These are phyloP conservation scores for Melanchra persicariae DNA, from an alignment of 2,888 invertebrate genomes.

Conservation along the genomic window DNA sequence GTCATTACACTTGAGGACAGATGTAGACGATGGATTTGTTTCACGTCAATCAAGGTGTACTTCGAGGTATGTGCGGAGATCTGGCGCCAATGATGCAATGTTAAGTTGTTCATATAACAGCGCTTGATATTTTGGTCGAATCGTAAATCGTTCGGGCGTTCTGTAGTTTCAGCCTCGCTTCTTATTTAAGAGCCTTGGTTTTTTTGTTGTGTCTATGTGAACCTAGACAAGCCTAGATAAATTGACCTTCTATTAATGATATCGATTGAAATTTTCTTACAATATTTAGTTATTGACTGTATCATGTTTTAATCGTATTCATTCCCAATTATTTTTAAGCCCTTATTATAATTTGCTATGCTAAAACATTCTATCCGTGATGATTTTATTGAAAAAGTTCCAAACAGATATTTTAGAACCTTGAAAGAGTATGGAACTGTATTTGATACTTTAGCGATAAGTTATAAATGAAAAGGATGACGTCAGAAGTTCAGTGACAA, in stretches of 20 bases:
- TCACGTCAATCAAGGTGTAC: constrained; percentile 29
- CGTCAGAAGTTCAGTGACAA: background rate
- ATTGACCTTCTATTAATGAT: too few species aligned
- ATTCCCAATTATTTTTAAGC: too few species aligned
- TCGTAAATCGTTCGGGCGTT: background rate
- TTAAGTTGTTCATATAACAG: background rate
- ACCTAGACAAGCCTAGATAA: too few species aligned
- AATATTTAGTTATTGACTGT: too few species aligned
- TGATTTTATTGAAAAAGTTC: too few species aligned
- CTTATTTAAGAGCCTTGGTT: background rate
- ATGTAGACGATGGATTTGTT: constrained; percentile 21
- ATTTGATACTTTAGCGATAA: too few species aligned
- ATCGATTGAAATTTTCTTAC: too few species aligned
- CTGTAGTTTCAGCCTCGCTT: background rate
- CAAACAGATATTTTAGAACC: too few species aligned
- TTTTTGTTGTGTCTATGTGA: background rate
- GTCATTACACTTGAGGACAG: constrained; percentile 12
- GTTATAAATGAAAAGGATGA: background rate
- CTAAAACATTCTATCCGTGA: too few species aligned
- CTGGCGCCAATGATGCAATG: constrained; percentile 8
- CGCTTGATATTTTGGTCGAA: background rate
- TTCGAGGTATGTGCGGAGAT: constrained; percentile 5
- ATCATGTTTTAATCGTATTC: too few species aligned
- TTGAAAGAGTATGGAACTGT: too few species aligned
- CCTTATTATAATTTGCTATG: too few species aligned